Evolutionary conservation across 2,888 invertebrate genomes (phyloP).

Genomic region (Vanessa cardui): DNA sequence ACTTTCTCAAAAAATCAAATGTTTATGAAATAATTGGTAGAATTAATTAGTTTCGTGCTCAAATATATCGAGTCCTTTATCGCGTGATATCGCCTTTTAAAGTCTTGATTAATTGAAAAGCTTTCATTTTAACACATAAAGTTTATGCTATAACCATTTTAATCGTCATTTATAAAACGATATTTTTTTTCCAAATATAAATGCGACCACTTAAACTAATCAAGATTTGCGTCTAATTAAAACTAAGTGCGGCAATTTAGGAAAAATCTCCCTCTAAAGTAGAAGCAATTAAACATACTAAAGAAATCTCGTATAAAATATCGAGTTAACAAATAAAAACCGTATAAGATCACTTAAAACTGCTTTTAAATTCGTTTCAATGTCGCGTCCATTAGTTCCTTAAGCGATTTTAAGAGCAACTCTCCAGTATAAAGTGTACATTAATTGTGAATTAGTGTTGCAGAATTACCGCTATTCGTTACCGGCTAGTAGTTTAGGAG

Average conservation of each 20-base stretch:
- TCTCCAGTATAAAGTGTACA: constrained; percentile 52
- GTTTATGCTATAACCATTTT: not conserved
- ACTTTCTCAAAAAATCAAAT: no score
- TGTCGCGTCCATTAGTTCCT: constrained; percentile 40
- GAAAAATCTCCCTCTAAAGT: constrained; percentile 9
- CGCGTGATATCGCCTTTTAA: no score
- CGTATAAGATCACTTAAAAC: constrained; percentile 16
- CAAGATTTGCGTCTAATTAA: constrained; percentile 2
- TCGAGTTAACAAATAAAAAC: constrained; percentile 16
- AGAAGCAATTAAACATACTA: constrained; percentile 15
- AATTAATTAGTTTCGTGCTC: no score
- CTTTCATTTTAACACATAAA: no score
- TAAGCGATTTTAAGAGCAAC: constrained; percentile 60
- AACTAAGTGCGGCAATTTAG: constrained; percentile 1
- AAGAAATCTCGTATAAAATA: constrained; percentile 22
- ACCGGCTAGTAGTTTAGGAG: constrained; percentile 53
- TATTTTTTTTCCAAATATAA: not conserved
- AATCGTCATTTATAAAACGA: not conserved
- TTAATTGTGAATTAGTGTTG: constrained; percentile 68
- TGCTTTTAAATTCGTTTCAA: constrained; percentile 37
- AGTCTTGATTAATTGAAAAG: no score
- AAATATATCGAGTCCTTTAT: no score
- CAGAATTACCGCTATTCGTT: constrained; percentile 61
- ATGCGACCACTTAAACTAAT: not conserved
- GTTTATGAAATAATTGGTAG: no score